Conservation (phyloP, 2,888 invertebrate species). For the Smittia sp. region DNA sequence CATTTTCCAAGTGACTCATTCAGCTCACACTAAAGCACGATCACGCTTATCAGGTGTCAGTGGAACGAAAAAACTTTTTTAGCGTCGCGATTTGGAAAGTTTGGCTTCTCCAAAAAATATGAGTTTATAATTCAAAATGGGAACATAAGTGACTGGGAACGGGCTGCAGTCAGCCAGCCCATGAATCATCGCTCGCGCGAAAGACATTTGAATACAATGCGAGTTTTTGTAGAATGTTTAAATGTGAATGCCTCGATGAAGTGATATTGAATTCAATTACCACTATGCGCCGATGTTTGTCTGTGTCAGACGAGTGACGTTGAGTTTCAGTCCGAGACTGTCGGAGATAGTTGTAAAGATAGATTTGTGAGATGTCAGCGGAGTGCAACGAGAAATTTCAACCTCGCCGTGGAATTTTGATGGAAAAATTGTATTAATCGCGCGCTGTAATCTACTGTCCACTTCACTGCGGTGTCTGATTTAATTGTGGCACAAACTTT, state of each 20-base stretch:
- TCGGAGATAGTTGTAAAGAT: background rate
- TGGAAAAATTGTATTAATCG: constrained; percentile 5
- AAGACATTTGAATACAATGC: constrained; percentile 28
- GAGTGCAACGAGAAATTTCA: background rate
- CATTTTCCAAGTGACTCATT: background rate
- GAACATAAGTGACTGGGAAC: background rate
- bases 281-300: background rate
- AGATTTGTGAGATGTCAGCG: constrained; percentile 10
- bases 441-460: constrained; percentile 6
- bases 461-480: background rate
- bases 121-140: constrained; percentile 1
- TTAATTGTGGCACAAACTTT: constrained; percentile 7
- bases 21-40: background rate
- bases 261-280: constrained; percentile 28
- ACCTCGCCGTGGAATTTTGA: background rate
- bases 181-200: constrained; percentile 10
- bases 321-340: background rate
- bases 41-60: background rate
- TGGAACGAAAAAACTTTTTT: background rate
- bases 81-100: background rate
- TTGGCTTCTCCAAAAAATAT: background rate
- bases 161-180: background rate
- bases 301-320: constrained; percentile 9
- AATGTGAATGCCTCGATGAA: constrained; percentile 2
- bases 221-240: background rate